Percentiles rank a stretch among this genome's conserved stretches.
Evolutionary conservation across 2,888 invertebrate species (phyloP).

Genomic region (Xestia sexstrigata): DNA sequence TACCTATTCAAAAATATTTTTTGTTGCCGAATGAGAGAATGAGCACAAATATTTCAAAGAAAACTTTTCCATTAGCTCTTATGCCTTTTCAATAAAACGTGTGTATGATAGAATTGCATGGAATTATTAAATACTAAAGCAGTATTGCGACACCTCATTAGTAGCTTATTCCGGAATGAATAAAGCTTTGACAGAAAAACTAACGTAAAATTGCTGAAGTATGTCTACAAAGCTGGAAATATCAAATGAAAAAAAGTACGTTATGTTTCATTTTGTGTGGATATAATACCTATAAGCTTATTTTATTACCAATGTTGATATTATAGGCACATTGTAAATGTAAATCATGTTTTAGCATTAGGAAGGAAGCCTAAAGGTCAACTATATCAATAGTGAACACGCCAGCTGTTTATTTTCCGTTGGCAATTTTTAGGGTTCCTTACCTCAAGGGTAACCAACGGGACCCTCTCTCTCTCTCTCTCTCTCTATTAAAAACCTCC

Average conservation of each 20-base stretch:
- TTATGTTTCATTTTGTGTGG: neutral
- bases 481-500: too few relatives aligned
- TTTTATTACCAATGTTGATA: neutral
- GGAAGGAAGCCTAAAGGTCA: neutral
- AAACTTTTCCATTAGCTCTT: neutral
- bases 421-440: neutral
- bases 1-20: neutral
- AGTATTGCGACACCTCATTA: slow-evolving; percentile 35
- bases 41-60: slow-evolving; percentile 1
- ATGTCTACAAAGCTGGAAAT: neutral
- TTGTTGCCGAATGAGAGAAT: neutral
- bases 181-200: slow-evolving; percentile 23
- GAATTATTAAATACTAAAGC: neutral
- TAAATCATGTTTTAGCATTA: neutral
- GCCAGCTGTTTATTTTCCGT: neutral
- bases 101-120: neutral
- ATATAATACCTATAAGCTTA: neutral
- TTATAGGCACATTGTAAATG: too few relatives aligned
- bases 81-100: slow-evolving; percentile 1
- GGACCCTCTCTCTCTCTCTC: too few relatives aligned
- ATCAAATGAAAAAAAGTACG: neutral
- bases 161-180: slow-evolving; percentile 15
- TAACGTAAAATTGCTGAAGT: neutral
- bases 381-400: neutral
- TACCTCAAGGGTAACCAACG: too few relatives aligned